Base-by-base conservation (phyloP, 2,888 invertebrate genomes). In the Thereva nobilitata region DNA sequence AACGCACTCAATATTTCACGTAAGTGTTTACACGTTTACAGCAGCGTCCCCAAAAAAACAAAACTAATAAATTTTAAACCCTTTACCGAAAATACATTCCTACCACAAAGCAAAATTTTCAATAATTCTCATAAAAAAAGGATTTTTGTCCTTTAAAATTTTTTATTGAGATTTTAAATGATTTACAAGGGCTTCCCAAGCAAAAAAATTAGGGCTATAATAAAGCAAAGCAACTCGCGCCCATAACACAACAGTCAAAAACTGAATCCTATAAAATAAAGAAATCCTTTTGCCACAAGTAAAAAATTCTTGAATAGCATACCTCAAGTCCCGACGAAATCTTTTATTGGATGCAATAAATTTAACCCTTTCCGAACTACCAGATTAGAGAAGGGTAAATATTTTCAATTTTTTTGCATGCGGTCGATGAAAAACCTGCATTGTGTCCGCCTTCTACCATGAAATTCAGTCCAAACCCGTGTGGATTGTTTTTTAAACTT, bases 311-410 rank as follows among this genome's bases (percentile, higher is more conserved):
- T 23, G 23, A 23, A 23, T 23, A 23, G 23, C 57, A 38, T 47
- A 34, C 5, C 57, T 59, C 37, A 59, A 35, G 12, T 37, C 37
- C 42, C 34, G 34, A 47, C 37, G 10, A 59, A 47, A 45, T 23
- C 35, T 10, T 61, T 61, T 61, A 50, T 50, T 49, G 50, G 61
- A 35, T 41, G 61, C 61, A 61, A 50, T 61, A 61, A 61, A 61
- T 61, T 23, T 61, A 61, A 5, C 50, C 50, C 49, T 61, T 38
- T 40, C 35, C 23, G 23, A 23, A 23, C 23, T 23, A 23, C 23
- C 23, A 23, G 61, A 38, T 7, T 38, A 49, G 40, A 38, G 50
- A 57, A 61, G 61, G 59, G 61, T 61, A 61, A 61, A 61, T 61
- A 61, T 61, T 61, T 61, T 61, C 45, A 23, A 10, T 23, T 23